Conservation (phyloP, 2,888 invertebrate species). For the Hirtodrosophila confusa region DNA sequence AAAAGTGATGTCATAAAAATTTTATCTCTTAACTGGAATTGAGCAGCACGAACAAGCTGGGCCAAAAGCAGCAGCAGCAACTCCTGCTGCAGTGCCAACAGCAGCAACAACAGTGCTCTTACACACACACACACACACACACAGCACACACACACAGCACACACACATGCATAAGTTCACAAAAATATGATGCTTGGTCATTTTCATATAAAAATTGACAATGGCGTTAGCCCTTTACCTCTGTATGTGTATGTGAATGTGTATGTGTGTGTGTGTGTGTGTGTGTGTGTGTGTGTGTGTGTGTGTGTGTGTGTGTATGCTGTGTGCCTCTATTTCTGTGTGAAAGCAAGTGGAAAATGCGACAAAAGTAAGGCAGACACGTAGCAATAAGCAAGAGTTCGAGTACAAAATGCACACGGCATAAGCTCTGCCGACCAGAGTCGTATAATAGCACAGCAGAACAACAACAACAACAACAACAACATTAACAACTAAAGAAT, state of each 20-base stretch:
- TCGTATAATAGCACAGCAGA: constrained; percentile 39
- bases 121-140: constrained; percentile 1
- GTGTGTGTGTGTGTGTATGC: not conserved
- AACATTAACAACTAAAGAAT: constrained; percentile 28
- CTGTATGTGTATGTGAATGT: constrained; percentile 4
- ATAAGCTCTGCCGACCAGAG: constrained; percentile 43
- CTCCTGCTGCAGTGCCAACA: constrained; percentile 19
- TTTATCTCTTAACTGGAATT: constrained; percentile 80
- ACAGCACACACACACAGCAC: too few relatives aligned
- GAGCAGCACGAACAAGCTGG: constrained; percentile 69
- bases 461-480: constrained; percentile 23
- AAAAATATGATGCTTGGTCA: constrained; percentile 52
- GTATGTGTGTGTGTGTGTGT: constrained; percentile 6
- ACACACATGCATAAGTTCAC: not conserved
- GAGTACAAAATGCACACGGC: constrained; percentile 50
- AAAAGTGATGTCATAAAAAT: constrained; percentile 79
- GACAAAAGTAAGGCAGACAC: constrained; percentile 52
- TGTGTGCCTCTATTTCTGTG: constrained; percentile 10
- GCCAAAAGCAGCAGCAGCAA: constrained; percentile 24
- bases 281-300: constrained; percentile 5
- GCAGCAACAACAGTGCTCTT: constrained; percentile 24
- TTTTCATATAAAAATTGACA: constrained; percentile 66
- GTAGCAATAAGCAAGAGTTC: constrained; percentile 28
- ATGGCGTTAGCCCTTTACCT: constrained; percentile 46
- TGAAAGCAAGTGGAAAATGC: constrained; percentile 68